Percentiles rank a stretch among this genome's conserved stretches.
Conservation (phyloP, 1,140 invertebrate species). For the Pollicipes pollicipes region DNA sequence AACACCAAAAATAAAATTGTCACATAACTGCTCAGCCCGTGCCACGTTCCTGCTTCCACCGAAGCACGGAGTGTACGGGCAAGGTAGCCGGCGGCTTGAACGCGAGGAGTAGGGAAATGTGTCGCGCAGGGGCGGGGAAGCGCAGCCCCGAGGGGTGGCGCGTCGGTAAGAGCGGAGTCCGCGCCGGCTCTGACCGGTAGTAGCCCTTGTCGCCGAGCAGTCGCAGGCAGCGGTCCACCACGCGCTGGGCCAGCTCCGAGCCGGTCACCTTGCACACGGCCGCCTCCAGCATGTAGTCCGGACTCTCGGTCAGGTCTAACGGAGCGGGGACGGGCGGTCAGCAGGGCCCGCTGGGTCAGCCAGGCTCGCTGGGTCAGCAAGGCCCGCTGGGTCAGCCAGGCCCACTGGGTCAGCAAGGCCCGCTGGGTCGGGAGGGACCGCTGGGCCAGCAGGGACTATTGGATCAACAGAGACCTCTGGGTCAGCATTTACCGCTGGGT, state of each 20-base stretch:
- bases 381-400: background rate
- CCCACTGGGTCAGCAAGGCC: background rate
- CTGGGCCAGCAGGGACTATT: background rate
- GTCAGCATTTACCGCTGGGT: background rate
- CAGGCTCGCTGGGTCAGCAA: background rate
- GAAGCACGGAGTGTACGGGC: too few species aligned
- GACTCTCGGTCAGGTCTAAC: conserved; percentile 7
- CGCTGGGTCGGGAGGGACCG: background rate
- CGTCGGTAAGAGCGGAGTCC: too few species aligned
- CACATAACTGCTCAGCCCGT: too few species aligned
- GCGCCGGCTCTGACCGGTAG: background rate
- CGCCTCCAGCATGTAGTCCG: conserved; percentile 65
- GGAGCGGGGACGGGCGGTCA: background rate
- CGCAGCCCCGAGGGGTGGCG: too few species aligned
- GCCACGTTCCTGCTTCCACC: too few species aligned
- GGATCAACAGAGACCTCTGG: background rate
- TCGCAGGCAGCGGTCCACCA: conserved; percentile 94
- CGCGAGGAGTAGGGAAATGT: too few species aligned
- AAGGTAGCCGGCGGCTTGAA: too few species aligned
- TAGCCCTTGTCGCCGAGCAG: conserved; percentile 17
- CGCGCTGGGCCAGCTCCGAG: conserved; percentile 76
- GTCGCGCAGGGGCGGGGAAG: too few species aligned
- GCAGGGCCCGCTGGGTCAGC: background rate
- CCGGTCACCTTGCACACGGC: conserved; percentile 90
- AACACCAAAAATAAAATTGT: too few species aligned